These are phyloP conservation scores for Muraenolepis orangiensis DNA, from an alignment of 2,797 vertebrate genomes.

Conservation along the genomic window DNA sequence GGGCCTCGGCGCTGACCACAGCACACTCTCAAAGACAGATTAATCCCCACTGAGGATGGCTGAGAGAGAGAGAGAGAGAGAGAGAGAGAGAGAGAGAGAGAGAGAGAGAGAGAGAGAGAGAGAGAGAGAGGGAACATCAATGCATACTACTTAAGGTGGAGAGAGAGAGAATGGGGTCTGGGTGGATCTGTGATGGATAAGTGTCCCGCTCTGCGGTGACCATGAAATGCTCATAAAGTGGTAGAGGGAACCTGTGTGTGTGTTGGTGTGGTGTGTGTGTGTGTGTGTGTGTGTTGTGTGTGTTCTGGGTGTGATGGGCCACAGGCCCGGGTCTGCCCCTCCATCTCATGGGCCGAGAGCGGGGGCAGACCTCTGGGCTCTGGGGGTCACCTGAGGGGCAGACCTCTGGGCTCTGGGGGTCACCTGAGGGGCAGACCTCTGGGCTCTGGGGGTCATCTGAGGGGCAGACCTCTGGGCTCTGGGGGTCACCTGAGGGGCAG, in stretches of 20 bases:
- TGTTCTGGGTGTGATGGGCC: not conserved
- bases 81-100: conserved; percentile 48
- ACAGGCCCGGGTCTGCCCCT: too few species aligned
- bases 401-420: too few species aligned
- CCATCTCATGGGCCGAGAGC: not conserved
- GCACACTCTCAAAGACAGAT: conserved; percentile 58
- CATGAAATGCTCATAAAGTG: not conserved
- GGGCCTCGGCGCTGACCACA: conserved; percentile 53
- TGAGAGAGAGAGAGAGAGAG: conserved; percentile 57
- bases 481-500: too few species aligned
- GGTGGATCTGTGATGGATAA: not conserved
- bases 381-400: not conserved
- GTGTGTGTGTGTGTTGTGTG: not conserved
- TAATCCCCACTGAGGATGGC: conserved; percentile 58
- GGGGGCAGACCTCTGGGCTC: not conserved
- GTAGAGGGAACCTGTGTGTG: too few species aligned
- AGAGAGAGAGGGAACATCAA: conserved; percentile 61
- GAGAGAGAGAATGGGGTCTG: conserved; percentile 19
- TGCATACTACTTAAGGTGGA: conserved; percentile 48
- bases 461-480: too few species aligned
- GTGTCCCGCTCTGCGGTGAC: not conserved
- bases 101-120: conserved; percentile 51
- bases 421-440: too few species aligned
- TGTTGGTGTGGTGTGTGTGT: not conserved
- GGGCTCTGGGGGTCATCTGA: too few species aligned